These are phyloP conservation scores for Oxycera nigricornis DNA, from an alignment of 2,888 invertebrate genomes.

Conservation along the genomic window DNA sequence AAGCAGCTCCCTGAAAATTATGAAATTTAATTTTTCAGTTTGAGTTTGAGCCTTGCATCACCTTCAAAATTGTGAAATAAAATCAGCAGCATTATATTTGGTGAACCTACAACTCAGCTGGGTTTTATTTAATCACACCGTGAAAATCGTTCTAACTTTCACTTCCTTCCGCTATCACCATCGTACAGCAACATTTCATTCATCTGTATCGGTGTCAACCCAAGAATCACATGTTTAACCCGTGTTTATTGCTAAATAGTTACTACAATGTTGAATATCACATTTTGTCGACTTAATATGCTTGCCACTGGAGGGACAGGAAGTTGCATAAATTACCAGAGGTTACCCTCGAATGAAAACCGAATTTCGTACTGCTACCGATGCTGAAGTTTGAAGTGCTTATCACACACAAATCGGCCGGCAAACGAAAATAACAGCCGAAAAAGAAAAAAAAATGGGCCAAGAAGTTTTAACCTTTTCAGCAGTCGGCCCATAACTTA, in stretches of 20 bases:
- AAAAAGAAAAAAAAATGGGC: background rate
- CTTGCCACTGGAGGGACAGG: constrained; percentile 3
- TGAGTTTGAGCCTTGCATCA: too few relatives aligned
- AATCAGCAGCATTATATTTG: too few relatives aligned
- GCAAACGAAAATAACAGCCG: background rate
- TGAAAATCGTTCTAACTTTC: background rate
- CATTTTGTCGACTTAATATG: constrained; percentile 15
- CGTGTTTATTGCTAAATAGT: background rate
- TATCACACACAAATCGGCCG: constrained; percentile 31
- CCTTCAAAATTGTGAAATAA: too few relatives aligned
- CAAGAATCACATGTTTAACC: background rate
- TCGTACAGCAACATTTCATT: background rate
- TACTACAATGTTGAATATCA: background rate
- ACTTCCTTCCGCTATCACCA: background rate
- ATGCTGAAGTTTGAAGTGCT: constrained; percentile 36
- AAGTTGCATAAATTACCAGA: constrained; percentile 38
- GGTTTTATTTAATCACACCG: background rate
- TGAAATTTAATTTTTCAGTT: too few relatives aligned
- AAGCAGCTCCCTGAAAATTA: too few relatives aligned
- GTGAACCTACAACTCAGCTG: too few relatives aligned
- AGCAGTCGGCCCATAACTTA: too few relatives aligned
- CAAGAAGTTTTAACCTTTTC: too few relatives aligned
- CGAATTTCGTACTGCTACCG: constrained; percentile 17
- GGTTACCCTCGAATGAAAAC: constrained; percentile 19
- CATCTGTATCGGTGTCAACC: background rate